A percentile compares a stretch with the other conserved stretches of the same genome.
Evolutionary conservation across 2,888 invertebrate genomes (phyloP).

Genomic region (Subacronicta megacephala): DNA sequence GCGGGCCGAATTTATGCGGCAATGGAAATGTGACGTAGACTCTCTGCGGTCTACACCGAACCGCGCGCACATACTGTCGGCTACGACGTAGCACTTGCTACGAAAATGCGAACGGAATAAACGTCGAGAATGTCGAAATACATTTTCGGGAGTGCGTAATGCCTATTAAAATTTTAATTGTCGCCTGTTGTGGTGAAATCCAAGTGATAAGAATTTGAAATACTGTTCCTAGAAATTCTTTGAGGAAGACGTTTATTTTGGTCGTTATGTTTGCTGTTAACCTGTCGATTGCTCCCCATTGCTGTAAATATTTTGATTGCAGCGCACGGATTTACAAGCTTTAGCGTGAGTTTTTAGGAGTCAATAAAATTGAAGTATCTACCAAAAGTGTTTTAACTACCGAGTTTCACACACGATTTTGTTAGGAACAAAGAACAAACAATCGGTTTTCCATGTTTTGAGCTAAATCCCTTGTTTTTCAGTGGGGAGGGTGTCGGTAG

Average conservation of each 20-base stretch:
- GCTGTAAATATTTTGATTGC: conserved; percentile 61
- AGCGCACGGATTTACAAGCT: conserved; percentile 66
- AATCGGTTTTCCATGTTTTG: conserved; percentile 85
- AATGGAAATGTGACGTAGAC: conserved; percentile 73
- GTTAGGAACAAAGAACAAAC: conserved; percentile 77
- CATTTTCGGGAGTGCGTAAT: conserved; percentile 44
- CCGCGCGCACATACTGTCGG: conserved; percentile 49
- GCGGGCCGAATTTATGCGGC: conserved; percentile 77
- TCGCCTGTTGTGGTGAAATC: conserved; percentile 20
- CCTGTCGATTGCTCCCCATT: conserved; percentile 17
- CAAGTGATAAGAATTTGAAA: conserved; percentile 33
- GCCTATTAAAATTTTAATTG: conserved; percentile 48
- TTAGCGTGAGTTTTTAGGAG: conserved; percentile 76
- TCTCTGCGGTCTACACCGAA: conserved; percentile 63
- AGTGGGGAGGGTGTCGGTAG: conserved; percentile 59
- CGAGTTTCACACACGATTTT: conserved; percentile 73
- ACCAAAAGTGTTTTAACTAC: conserved; percentile 74
- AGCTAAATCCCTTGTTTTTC: conserved; percentile 76
- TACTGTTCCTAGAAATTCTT: too few relatives aligned
- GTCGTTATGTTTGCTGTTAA: too few relatives aligned
- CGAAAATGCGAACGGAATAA: conserved; percentile 56
- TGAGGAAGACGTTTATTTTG: too few relatives aligned
- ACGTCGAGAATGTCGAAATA: conserved; percentile 47
- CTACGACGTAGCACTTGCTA: conserved; percentile 54
- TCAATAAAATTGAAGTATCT: conserved; percentile 79